Base-by-base conservation (phyloP, 2,797 vertebrate species). In the Peromyscus attwateri region DNA sequence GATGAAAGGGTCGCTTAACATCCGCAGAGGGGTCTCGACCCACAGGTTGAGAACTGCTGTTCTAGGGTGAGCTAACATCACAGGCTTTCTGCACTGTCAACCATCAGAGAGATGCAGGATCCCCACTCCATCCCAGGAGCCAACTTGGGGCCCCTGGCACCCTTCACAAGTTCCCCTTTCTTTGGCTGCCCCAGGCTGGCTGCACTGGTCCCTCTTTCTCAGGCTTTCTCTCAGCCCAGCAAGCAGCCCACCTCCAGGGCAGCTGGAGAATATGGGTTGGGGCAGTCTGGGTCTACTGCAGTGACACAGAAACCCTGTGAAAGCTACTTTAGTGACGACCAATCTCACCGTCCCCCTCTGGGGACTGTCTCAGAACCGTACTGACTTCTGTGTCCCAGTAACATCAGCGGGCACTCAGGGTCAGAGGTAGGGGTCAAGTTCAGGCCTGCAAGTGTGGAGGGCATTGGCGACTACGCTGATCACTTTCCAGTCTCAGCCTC, bases 211-310 rank as follows among this genome's bases (percentile, higher is more conserved):
- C 16, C 19, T 62, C 19, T 62, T 37, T 60, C 60, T 16, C 16
- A 16, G 55, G 25, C 29, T 34, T 60, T 57, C 25, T 73, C 23
- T 66, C 31, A 4, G 29, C 4, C 71, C 46, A 23, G 55, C 0
- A 1, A 29, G 55, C 37, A 12, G 60, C 11, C 55, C 23, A n/a
- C 34, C n/a, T 79, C 73, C 62, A 21, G 52, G 34, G 34, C 40
- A 82, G 46, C 73, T 43, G 29, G 66, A 49, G 52, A 25, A 80
- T 3, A 16, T 0, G 1, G 49, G n/a, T 25, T 1, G 0, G 19
- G 55, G 29, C 40, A 9, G 16, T 52, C 34, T 0, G 52, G 27
- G 19, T 2, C 79, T 19, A 17, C 84, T 13, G 1, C 19, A 4
- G 4, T 9, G 6, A 27, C 34, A 9, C 9, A 71, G 81, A 66